Percentiles rank a stretch among this genome's conserved stretches.
These are phyloP conservation scores for Bombylius discolor DNA, from an alignment of 2,888 invertebrate species.

Conservation along the genomic window DNA sequence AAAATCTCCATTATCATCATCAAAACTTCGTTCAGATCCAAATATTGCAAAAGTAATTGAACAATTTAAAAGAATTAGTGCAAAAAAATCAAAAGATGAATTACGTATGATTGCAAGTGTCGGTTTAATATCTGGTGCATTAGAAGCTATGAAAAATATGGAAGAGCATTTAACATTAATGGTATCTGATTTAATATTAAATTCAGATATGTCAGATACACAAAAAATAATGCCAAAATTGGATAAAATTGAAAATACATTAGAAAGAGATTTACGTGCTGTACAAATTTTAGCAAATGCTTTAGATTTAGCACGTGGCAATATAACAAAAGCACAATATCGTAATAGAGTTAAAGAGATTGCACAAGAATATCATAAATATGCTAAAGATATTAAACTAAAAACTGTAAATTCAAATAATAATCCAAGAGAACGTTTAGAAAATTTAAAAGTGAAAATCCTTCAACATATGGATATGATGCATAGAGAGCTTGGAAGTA, in stretches of 20 bases:
- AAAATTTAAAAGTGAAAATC: slow-evolving; percentile 21
- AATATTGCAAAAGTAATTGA: slow-evolving; percentile 25
- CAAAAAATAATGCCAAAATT: slow-evolving; percentile 21
- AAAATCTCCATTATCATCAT: neutral
- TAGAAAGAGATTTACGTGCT: slow-evolving; percentile 26
- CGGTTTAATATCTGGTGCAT: slow-evolving; percentile 30
- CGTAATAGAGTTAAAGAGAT: slow-evolving; percentile 15
- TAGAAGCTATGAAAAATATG: slow-evolving; percentile 28
- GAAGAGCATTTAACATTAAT: slow-evolving; percentile 24
- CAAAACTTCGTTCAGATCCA: slow-evolving; percentile 21
- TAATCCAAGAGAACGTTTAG: slow-evolving; percentile 18
- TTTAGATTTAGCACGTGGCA: slow-evolving; percentile 25
- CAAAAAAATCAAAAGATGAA: slow-evolving; percentile 24
- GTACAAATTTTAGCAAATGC: slow-evolving; percentile 27
- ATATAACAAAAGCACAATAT: slow-evolving; percentile 21
- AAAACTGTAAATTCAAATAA: slow-evolving; percentile 2
- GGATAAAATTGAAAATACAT: slow-evolving; percentile 25
- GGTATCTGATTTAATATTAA: slow-evolving; percentile 24
- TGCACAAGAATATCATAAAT: neutral
- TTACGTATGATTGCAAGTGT: slow-evolving; percentile 25
- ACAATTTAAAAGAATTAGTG: slow-evolving; percentile 27
- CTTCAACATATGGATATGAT: slow-evolving; percentile 23
- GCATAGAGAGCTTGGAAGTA: slow-evolving; percentile 22
- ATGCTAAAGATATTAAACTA: neutral
- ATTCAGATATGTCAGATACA: slow-evolving; percentile 19